Base-by-base conservation (phyloP, 1,140 invertebrate genomes). In the Telenomus remus region DNA sequence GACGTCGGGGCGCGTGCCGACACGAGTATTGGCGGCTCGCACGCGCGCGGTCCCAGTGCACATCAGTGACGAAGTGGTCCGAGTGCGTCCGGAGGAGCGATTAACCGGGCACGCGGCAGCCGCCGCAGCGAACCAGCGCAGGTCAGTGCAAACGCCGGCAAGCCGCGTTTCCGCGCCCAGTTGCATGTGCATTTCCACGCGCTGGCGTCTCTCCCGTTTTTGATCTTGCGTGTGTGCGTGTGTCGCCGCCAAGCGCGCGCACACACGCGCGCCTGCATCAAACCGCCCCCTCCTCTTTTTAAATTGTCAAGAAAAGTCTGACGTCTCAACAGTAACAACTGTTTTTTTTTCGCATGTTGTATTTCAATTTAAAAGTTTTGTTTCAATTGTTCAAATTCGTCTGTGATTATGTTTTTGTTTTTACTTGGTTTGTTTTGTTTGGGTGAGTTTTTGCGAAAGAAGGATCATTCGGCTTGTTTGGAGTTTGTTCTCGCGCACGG, bases 181-280 rank as follows among this genome's bases (percentile, higher is more conserved):
- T 59, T 51, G 56, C 65, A 69, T 60, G 65, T 64, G 53, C 59
- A 63, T 50, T 51, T 74, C 63, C 63, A 74, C 57, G 63, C 71
- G 63, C 51, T 49, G 63, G 71, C 71, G 63, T 74, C 57, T 46
- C 49, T 66, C 46, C 7, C 27, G 9, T 27, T 37, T 19, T 44
- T 43, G 37, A 35, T n/a, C 71, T 60, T 33, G 37, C 34, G 19
- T 19, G 37, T 39, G 37, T 39, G n/a, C 37, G 37, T 39, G 37
- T 39, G 37, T 65, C 47, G 44, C 63, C 60, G 35, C 49, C 46
- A 57, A 10, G 15, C 34, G 13, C 15, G 7, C 48, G 19, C 35
- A 33, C 43, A 19, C 16, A 42, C 13, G 35, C 14, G 27, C 51
- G 37, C 48, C 37, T 39, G n/a, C 37, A n/a, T 4, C 2, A 39